phyloP scores from a whole-genome alignment of 1,140 invertebrate genomes.

The Bombus sylvicola region DNA sequence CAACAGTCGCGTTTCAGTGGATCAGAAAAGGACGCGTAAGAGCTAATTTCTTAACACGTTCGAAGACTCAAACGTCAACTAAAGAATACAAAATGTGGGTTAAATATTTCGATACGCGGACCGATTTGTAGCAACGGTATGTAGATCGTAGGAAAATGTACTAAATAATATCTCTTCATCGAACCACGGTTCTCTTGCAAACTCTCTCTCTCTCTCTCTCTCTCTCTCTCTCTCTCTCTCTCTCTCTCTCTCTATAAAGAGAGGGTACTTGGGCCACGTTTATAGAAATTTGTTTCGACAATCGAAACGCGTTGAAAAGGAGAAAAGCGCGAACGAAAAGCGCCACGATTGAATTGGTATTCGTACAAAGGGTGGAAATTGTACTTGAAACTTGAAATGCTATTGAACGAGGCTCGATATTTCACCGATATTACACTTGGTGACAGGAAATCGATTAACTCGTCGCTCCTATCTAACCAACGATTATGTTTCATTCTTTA shows the following conservation, averaged over 20 bases:
- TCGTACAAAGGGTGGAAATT: slow-evolving; percentile 6
- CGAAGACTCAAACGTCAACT: too few species aligned
- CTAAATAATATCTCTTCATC: too few species aligned
- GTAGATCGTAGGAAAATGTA: too few species aligned
- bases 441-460: slow-evolving; percentile 2
- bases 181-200: not conserved
- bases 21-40: too few species aligned
- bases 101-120: not conserved
- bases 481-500: not conserved
- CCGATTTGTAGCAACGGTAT: too few species aligned
- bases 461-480: not conserved
- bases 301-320: not conserved
- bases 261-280: not conserved
- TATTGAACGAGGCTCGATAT: not conserved
- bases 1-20: not conserved
- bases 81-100: too few species aligned
- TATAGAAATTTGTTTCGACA: not conserved
- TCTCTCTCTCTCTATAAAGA: not conserved
- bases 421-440: not conserved
- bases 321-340: not conserved
- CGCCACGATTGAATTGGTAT: not conserved
- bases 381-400: slow-evolving; percentile 11
- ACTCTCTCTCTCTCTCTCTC: too few species aligned
- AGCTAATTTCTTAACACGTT: too few species aligned
- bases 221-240: too few species aligned